Percentiles rank a stretch among this genome's conserved stretches.
Evolutionary conservation across 1,140 invertebrate species (phyloP).

Genomic region (Bombus breviceps): DNA sequence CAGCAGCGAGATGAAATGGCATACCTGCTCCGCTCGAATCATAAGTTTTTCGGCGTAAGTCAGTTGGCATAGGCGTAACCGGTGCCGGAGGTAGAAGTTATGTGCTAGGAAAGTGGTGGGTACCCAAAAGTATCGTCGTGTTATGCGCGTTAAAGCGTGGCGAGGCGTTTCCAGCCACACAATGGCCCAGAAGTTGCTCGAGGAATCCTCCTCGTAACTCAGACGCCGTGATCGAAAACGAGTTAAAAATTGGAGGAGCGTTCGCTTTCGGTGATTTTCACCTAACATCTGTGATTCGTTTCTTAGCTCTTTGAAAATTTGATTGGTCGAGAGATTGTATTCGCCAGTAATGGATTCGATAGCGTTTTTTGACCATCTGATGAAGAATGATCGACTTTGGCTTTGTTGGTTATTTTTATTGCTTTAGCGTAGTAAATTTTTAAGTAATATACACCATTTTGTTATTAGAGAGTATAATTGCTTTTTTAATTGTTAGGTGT

Average conservation of each 20-base stretch:
- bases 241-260: slow-evolving; percentile 29
- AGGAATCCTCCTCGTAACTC: slow-evolving; percentile 53
- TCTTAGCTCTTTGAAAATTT: background rate
- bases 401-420: background rate
- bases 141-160: slow-evolving; percentile 57
- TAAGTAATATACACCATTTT: too few species aligned
- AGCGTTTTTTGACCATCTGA: background rate
- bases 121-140: slow-evolving; percentile 15
- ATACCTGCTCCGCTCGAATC: slow-evolving; percentile 61
- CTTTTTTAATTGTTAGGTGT: too few species aligned
- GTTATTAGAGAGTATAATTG: too few species aligned
- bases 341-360: background rate
- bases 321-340: too few species aligned
- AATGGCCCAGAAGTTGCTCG: slow-evolving; percentile 45
- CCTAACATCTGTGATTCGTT: slow-evolving; percentile 34
- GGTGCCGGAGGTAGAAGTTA: slow-evolving; percentile 61
- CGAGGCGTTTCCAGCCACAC: slow-evolving; percentile 62
- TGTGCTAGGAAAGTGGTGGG: slow-evolving; percentile 62
- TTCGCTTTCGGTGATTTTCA: background rate
- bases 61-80: slow-evolving; percentile 68
- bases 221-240: slow-evolving; percentile 44
- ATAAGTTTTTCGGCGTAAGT: slow-evolving; percentile 65
- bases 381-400: background rate
- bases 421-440: too few species aligned
- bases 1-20: slow-evolving; percentile 10